A percentile compares a stretch with the other conserved stretches of the same genome.
These are phyloP conservation scores for Eudasyphora cyanicolor DNA, from an alignment of 2,888 invertebrate genomes.

Conservation along the genomic window DNA sequence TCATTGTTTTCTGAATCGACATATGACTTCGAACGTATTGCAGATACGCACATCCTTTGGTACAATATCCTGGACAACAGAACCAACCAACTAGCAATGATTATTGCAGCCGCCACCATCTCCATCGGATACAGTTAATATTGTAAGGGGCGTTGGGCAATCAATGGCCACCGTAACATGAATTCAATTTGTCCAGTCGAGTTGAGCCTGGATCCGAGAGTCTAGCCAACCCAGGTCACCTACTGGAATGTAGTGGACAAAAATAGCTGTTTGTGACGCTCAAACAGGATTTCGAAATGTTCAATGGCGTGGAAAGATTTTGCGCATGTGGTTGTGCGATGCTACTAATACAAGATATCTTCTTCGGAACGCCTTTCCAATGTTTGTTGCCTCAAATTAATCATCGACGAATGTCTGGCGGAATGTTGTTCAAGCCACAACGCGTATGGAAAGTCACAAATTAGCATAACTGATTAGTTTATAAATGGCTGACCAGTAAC, in stretches of 20 bases:
- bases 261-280: conserved; percentile 18
- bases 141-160: background rate
- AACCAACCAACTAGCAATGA: background rate
- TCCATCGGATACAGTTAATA: background rate
- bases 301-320: background rate
- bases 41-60: background rate
- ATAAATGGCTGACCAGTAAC: background rate
- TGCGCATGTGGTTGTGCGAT: background rate
- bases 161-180: conserved; percentile 2
- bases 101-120: background rate
- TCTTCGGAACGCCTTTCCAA: conserved; percentile 32
- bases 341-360: conserved; percentile 2
- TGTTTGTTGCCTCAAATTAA: conserved; percentile 28
- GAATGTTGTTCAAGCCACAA: background rate
- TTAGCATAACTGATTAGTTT: background rate
- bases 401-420: background rate
- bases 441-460: background rate
- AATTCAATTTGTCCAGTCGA: conserved; percentile 1
- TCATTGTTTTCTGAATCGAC: conserved; percentile 33
- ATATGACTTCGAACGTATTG: background rate
- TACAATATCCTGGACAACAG: background rate
- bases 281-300: background rate
- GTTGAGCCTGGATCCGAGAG: background rate
- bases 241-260: background rate
- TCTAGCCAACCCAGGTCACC: background rate